These are phyloP conservation scores for Lepidochitona cinerea DNA, from an alignment of 2,888 invertebrate species.

Conservation along the genomic window DNA sequence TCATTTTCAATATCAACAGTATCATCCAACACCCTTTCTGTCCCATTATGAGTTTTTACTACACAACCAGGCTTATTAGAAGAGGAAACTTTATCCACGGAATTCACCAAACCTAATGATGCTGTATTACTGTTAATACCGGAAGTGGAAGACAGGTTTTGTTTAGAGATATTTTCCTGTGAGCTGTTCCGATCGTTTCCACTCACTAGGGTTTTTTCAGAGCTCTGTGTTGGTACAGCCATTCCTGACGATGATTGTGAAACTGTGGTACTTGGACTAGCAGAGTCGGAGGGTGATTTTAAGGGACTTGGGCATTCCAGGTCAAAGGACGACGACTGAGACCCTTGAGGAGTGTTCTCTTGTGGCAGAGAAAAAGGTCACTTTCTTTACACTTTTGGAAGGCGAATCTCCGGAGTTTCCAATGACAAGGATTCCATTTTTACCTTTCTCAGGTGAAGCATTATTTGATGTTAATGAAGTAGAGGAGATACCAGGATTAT, in stretches of 20 bases:
- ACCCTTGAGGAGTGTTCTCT: not conserved
- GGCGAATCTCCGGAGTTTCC: not conserved
- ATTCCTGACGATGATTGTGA: not conserved
- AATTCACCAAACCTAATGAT: too few relatives aligned
- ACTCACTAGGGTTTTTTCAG: not conserved
- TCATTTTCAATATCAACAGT: slow-evolving; percentile 51
- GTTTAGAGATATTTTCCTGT: not conserved
- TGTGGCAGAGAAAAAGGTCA: not conserved
- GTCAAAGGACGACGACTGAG: slow-evolving; percentile 16
- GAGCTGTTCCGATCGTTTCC: not conserved
- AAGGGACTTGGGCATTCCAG: slow-evolving; percentile 26
- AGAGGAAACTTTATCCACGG: not conserved
- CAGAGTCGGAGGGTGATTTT: not conserved
- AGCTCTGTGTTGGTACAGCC: not conserved
- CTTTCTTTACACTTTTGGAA: not conserved
- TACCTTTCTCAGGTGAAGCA: too few relatives aligned
- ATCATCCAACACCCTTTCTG: slow-evolving; percentile 40
- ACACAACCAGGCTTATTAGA: not conserved
- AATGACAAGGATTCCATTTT: too few relatives aligned
- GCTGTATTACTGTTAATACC: too few relatives aligned
- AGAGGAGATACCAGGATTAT: not conserved
- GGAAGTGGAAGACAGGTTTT: not conserved
- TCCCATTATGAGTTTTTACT: not conserved
- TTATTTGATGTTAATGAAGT: too few relatives aligned
- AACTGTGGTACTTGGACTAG: not conserved